phyloP scores from a whole-genome alignment of 2,797 vertebrate genomes.

The Ctenopoma kingsleyae region DNA sequence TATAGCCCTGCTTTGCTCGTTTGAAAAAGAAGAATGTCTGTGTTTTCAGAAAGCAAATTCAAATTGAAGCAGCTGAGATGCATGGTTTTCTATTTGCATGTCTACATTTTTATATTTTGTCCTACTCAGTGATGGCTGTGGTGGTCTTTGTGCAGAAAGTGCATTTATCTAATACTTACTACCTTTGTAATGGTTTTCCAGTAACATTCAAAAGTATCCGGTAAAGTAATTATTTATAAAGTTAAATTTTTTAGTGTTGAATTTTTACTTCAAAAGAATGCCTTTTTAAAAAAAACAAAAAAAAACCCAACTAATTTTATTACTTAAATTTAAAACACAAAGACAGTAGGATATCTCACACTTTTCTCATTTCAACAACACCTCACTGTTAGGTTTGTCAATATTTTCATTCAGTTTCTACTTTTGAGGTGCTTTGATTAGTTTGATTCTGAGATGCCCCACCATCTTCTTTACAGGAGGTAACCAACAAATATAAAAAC shows the following conservation, averaged over 20 bases:
- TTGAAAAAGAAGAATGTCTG: slow-evolving; percentile 77
- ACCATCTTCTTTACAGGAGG: slow-evolving; percentile 82
- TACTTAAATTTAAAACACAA: slow-evolving; percentile 44
- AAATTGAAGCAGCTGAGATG: slow-evolving; percentile 66
- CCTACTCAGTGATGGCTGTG: slow-evolving; percentile 25
- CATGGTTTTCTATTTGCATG: slow-evolving; percentile 45
- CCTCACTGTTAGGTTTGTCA: slow-evolving; percentile 72
- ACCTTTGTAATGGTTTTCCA: not conserved
- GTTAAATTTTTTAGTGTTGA: not conserved
- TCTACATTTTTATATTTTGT: slow-evolving; percentile 48
- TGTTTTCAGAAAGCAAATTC: slow-evolving; percentile 66
- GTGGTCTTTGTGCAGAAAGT: slow-evolving; percentile 4
- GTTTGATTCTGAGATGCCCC: slow-evolving; percentile 78
- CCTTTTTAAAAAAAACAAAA: no score
- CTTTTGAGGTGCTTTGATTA: slow-evolving; percentile 84
- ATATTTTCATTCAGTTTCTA: slow-evolving; percentile 81
- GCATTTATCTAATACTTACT: slow-evolving; percentile 7
- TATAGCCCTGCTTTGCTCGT: slow-evolving; percentile 84
- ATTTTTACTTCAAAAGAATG: slow-evolving; percentile 17
- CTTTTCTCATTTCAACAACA: slow-evolving; percentile 70
- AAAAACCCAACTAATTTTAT: no score
- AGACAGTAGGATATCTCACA: slow-evolving; percentile 58
- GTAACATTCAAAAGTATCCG: slow-evolving; percentile 15
- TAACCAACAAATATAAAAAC: slow-evolving; percentile 82
- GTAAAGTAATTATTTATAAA: not conserved